A percentile compares a stretch with the other conserved stretches of the same genome.
Evolutionary conservation across 1,140 invertebrate species (phyloP).

Genomic region (Lamellibrachia luymesi): DNA sequence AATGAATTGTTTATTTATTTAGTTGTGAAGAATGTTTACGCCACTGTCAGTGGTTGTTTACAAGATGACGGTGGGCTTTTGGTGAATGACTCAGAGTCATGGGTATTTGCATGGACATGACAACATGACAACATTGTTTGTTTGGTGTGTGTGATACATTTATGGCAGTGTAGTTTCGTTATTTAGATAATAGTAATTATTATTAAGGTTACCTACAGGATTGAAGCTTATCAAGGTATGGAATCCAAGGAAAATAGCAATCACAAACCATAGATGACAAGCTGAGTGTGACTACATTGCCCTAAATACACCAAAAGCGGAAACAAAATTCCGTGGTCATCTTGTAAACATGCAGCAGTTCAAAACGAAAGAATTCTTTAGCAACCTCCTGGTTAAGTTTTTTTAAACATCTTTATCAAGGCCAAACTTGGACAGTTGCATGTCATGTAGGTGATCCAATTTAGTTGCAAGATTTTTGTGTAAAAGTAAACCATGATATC

Average conservation of each 20-base stretch:
- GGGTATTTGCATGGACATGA: neutral
- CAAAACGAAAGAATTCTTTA: no score
- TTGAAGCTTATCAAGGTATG: no score
- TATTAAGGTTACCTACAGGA: no score
- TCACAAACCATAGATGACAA: neutral
- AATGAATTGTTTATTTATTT: constrained; percentile 5
- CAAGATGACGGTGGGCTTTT: neutral
- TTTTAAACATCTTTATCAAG: no score
- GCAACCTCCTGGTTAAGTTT: no score
- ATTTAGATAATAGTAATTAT: neutral
- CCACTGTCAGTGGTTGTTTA: neutral
- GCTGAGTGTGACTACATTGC: no score
- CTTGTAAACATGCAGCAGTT: no score
- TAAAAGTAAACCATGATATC: neutral
- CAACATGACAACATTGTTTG: neutral
- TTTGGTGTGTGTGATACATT: neutral
- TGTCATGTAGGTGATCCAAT: neutral
- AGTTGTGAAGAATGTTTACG: neutral
- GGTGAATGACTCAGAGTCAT: neutral
- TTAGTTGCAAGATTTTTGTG: neutral
- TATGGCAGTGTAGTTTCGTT: neutral
- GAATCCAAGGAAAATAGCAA: neutral
- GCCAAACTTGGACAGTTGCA: neutral
- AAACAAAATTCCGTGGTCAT: no score
- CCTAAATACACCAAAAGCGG: no score